These are phyloP conservation scores for Tympanoctomys barrerae DNA, from an alignment of 2,797 vertebrate genomes.

Conservation along the genomic window DNA sequence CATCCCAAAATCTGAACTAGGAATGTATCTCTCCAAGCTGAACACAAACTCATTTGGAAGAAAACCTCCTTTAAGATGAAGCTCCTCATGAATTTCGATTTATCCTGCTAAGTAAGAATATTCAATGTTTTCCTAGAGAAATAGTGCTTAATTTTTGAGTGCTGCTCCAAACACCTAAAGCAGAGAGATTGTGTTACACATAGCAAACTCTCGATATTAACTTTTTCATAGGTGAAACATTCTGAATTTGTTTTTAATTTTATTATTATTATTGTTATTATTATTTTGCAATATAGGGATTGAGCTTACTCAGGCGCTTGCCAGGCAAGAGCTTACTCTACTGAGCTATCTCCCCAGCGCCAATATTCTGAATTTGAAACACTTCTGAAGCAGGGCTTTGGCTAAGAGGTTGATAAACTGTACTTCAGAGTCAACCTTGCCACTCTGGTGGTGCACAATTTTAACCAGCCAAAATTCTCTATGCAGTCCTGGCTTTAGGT, in stretches of 20 bases:
- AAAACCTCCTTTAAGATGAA: conserved; percentile 17
- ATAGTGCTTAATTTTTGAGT: neutral
- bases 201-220: neutral
- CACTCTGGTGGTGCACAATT: too few relatives aligned
- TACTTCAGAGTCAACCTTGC: neutral
- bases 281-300: too few relatives aligned
- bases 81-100: neutral
- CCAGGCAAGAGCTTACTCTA: too few relatives aligned
- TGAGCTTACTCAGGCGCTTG: too few relatives aligned
- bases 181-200: neutral
- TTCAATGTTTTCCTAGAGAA: neutral
- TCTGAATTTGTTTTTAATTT: neutral
- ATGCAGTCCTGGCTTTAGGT: neutral
- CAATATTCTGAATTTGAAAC: conserved; percentile 36
- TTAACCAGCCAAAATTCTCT: neutral
- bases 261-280: too few relatives aligned
- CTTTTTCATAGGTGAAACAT: neutral
- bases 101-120: neutral
- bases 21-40: neutral
- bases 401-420: neutral
- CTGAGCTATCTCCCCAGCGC: too few relatives aligned
- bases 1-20: neutral
- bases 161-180: neutral
- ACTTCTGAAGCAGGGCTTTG: neutral
- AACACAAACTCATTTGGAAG: neutral